Evolutionary conservation across 2,113 vertebrate genomes (phyloP), one percentile per base, ranked within the genome.

Genomic region (Hyla sarda): DNA sequence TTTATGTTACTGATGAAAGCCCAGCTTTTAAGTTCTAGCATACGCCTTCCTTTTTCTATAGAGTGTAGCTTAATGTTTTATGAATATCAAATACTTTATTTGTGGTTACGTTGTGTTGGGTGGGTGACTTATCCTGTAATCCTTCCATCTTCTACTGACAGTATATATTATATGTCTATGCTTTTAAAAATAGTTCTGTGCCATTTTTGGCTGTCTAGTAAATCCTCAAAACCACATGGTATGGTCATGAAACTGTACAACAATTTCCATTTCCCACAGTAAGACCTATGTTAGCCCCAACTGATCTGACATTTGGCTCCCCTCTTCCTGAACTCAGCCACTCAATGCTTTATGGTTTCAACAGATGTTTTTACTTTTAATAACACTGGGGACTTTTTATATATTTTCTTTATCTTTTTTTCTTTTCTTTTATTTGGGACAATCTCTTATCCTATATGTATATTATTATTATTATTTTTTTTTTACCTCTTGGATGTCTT

Each of bases 361-460:
- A 84, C 90, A 90, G 87, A 88, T 91, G 87, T 85, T 90, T 92
- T 90, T 91, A 82, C 86, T 92, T 90, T 89, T 88, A 90, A 88
- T 90, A 87, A 58, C 76, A 84, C 91, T 79, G 56, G 32, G 84
- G 88, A 90, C 73, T 88, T 89, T 80, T 87, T 28, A 58, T 67
- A 32, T 67, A 32, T 86, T 19, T 72, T 80, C 21, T 50, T 37
- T 17, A 28, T 79, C 54, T 12, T 10, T n/a, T 85, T 74, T 78
- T 82, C 48, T 71, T 73, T 60, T 32, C 60, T 60, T 60, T 71
- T 48, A 52, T 73, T 86, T 73, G 17, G 17, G 85, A 62, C n/a
- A 21, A 74, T 74, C 34, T 48, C 37, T 62, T 80, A 65, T 81
- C 50, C 54, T 87, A 87, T 82, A 32, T 87, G 37, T 74, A 32